These are phyloP conservation scores for Alethe castanea DNA, from an alignment of 2,113 vertebrate genomes.

Conservation along the genomic window DNA sequence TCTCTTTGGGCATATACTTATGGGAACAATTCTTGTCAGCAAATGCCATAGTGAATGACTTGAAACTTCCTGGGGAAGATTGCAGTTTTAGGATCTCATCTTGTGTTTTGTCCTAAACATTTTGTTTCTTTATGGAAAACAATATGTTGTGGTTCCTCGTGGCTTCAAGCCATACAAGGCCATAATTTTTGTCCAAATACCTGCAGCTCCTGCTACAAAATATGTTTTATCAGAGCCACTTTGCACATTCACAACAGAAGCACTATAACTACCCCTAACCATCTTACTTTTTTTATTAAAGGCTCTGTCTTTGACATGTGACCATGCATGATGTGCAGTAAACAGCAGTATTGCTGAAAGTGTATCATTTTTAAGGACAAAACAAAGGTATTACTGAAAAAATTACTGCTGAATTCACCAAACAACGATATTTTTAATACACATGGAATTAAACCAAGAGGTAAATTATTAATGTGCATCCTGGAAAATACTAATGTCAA, in stretches of 20 bases:
- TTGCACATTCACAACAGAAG: not conserved
- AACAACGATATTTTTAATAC: not conserved
- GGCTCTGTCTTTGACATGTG: not conserved
- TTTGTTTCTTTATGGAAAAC: not conserved
- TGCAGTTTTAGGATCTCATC: not conserved
- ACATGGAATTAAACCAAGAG: not conserved
- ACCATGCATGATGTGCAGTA: not conserved
- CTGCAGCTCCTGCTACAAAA: not conserved
- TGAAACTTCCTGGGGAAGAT: not conserved
- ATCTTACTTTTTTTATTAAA: conserved; percentile 16
- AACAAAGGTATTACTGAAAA: not conserved
- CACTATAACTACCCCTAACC: not conserved
- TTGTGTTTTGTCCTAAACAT: not conserved
- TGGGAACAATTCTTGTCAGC: conserved; percentile 1
- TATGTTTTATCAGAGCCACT: not conserved
- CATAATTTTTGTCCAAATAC: not conserved
- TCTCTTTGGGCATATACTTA: conserved; percentile 27
- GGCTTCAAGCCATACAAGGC: not conserved
- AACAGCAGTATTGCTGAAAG: not conserved
- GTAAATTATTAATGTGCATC: not conserved
- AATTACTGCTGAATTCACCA: not conserved
- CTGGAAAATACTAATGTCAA: not conserved
- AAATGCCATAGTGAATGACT: not conserved
- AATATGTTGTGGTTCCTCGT: accelerated
- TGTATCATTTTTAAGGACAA: not conserved